Conservation (phyloP, 1,140 invertebrate species). For the Rhizoglyphus robini region DNA sequence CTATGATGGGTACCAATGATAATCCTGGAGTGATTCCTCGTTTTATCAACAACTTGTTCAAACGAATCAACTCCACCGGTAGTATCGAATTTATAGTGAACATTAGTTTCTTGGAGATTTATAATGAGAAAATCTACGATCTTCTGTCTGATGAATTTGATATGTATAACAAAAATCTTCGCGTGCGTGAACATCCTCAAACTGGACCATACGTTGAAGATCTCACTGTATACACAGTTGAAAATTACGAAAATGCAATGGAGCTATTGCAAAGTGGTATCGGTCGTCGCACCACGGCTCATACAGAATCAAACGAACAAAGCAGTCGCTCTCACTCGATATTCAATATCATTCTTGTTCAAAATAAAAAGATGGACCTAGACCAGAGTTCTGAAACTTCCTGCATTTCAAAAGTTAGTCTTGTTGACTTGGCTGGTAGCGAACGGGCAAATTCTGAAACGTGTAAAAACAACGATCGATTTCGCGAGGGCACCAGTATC, state of each 20-base stretch:
- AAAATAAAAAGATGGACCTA: background rate
- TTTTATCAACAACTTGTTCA: constrained; percentile 85
- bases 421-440: constrained; percentile 95
- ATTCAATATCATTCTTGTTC: constrained; percentile 86
- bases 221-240: constrained; percentile 78
- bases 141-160: constrained; percentile 42
- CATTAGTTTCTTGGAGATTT: constrained; percentile 99
- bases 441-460: constrained; percentile 52
- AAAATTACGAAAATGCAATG: constrained; percentile 40
- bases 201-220: constrained; percentile 96
- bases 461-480: constrained; percentile 85
- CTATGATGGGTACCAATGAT: constrained; percentile 89
- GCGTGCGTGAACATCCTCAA: constrained; percentile 95
- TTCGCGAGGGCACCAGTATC: constrained; percentile 91
- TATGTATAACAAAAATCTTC: constrained; percentile 51
- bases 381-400: background rate
- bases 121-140: constrained; percentile 97
- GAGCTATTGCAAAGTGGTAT: background rate
- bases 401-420: constrained; percentile 52
- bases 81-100: constrained; percentile 81
- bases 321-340: constrained; percentile 95
- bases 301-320: constrained; percentile 98
- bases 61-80: constrained; percentile 57
- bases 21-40: constrained; percentile 89
- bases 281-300: constrained; percentile 69